Percentiles rank a stretch among this genome's conserved stretches.
Evolutionary conservation across 2,113 vertebrate genomes (phyloP).

Genomic region (Centropristis striata): DNA sequence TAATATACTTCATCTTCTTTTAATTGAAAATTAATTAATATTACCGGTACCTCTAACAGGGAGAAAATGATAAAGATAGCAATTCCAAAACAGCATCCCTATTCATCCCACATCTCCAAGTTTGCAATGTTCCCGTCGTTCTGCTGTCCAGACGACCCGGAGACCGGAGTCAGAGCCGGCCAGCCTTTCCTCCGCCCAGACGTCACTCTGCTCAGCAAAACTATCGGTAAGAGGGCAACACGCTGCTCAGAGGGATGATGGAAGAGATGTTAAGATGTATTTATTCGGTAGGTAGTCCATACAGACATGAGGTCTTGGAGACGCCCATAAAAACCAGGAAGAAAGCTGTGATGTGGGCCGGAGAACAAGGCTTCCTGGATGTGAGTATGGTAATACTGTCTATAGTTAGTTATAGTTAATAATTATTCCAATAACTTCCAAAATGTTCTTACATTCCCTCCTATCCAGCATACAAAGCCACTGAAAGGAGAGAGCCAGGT

Average conservation of each 20-base stretch:
- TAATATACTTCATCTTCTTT: not conserved
- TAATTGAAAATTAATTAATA: no score
- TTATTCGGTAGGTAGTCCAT: constrained; percentile 81
- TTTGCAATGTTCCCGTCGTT: constrained; percentile 85
- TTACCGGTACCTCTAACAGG: constrained; percentile 51
- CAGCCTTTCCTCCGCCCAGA: constrained; percentile 74
- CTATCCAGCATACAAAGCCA: constrained; percentile 79
- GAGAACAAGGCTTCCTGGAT: constrained; percentile 80
- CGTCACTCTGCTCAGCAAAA: constrained; percentile 79
- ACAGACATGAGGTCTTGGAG: constrained; percentile 83
- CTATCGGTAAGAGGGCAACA: constrained; percentile 74
- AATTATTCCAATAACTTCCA: not conserved
- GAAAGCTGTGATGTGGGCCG: constrained; percentile 75
- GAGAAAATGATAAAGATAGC: constrained; percentile 73
- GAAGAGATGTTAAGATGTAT: not conserved
- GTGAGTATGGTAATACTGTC: constrained; percentile 71
- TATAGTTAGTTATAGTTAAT: no score
- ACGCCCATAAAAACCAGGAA: constrained; percentile 74
- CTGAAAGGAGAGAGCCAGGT: constrained; percentile 67
- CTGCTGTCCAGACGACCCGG: constrained; percentile 71
- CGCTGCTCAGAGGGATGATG: not conserved
- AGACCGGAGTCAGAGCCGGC: constrained; percentile 65
- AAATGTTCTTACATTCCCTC: not conserved
- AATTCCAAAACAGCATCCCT: constrained; percentile 83
- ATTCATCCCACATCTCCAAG: constrained; percentile 86